Conservation (phyloP, 2,113 vertebrate genomes). For the Perca fluviatilis region DNA sequence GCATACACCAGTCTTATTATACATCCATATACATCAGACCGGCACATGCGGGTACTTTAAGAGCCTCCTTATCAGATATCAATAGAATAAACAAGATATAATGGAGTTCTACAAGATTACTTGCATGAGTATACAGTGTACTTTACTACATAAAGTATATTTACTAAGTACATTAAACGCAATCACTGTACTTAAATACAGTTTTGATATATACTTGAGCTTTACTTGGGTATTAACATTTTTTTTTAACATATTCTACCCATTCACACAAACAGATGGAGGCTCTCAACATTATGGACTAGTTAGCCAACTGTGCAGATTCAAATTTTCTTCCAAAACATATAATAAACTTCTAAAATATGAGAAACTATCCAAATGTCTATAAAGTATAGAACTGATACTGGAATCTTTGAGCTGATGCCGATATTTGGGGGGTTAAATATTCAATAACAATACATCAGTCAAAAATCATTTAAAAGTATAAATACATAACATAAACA, state of each 20-base stretch:
- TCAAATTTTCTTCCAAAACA: background rate
- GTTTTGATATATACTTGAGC: background rate
- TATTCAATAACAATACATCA: background rate
- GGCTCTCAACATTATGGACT: background rate
- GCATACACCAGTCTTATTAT: background rate
- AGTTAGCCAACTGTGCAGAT: background rate
- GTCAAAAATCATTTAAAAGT: too few species aligned
- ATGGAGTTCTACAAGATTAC: background rate
- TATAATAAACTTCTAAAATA: background rate
- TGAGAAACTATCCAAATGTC: too few species aligned
- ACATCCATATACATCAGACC: too few species aligned
- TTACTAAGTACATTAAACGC: background rate
- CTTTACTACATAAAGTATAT: background rate
- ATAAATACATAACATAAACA: background rate
- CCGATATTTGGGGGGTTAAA: background rate
- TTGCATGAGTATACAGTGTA: background rate
- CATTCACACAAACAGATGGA: background rate
- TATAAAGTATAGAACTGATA: background rate
- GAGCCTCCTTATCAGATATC: background rate
- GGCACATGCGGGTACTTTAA: too few species aligned
- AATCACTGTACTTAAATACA: background rate
- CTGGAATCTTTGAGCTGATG: background rate
- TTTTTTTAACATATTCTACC: background rate
- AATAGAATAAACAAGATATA: background rate
- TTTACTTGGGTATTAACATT: background rate